Base-by-base conservation (phyloP, 2,113 vertebrate genomes). In the Ictalurus punctatus region DNA sequence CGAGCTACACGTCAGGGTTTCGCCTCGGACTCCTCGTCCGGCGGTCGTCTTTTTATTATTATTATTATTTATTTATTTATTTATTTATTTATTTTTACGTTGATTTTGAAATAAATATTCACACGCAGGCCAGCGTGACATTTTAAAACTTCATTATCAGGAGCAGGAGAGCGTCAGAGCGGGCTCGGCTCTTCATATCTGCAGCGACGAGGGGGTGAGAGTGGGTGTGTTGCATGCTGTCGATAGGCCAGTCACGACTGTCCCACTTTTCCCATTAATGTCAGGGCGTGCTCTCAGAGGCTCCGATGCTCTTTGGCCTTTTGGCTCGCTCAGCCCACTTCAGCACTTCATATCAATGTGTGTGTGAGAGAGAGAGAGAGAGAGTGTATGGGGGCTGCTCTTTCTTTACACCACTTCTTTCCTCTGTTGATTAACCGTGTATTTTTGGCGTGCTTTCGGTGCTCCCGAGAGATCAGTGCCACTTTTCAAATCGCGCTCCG, bases 181-280 rank as follows among this genome's bases (percentile, higher is more conserved):
- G 30, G 63, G 23, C 63, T 48, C 16, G 63, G 63, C 25, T 61
- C 56, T 86, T 67, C 67, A 78, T 78, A 67, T 76, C 85, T 65
- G 56, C 67, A 76, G 58, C 37, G 73, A 58, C 52, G 71, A 61
- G 23, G 16, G 34, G 44, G 58, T 54, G 52, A 76, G 67, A 30
- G 83, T 59, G 58, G 37, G 83, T 61, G 86, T 89, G 89, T 89
- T 87, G 67, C 61, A 56, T 78, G 80, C 61, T 52, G 56, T 89
- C 85, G 80, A 89, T 85, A 85, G 65, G 88, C 56, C 76, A 87
- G 88, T 89, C 83, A 89, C 79, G 83, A 89, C 65, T 85, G 88
- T 89, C 88, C 86, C 86, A 91, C 81, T 82, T 89, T 88, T 37
- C 82, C 85, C 86, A 84, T 79, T 59, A 87, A 89, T 89, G 86